Base-by-base conservation (phyloP, 2,113 vertebrate species). In the Protobothrops flavoviridis region DNA sequence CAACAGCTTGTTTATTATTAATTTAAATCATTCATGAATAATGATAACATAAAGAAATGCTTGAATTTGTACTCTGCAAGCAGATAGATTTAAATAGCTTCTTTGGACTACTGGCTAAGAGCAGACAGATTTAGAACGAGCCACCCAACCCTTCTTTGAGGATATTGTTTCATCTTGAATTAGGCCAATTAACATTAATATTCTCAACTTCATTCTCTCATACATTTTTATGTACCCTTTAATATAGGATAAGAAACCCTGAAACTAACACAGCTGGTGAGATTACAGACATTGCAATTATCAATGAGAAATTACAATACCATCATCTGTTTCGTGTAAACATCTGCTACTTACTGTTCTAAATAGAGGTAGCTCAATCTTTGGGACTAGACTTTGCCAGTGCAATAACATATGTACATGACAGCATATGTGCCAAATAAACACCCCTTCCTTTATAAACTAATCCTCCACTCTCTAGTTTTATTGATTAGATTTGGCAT, bases 271-370 rank as follows among this genome's bases (percentile, higher is more conserved):
- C 86, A 91, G 53, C 53, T 59, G 90, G 92, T 85, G 43, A 74
- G 92, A 89, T 90, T 93, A 92, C 15, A 43, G 86, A 39, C 33
- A 88, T 23, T 74, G 48, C 87, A 88, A 87, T 92, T 92, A 92
- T 88, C 69, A 64, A 92, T 43, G 87, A 88, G 50, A 74, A 69
- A 74, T 74, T 87, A 55, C 48, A 64, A 74, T 88, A 56, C 48
- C 59, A 74, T 55, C 56, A 88, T 88, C 91, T 88, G 53, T 33
- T 55, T 88, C 48, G 56, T 88, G 91, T 55, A 87, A 91, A 91
- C 81, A 91, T 33, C 91, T 87, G 39, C 56, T 61, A 29, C 81
- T 87, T 89, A 88, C 61, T 21, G n/a, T 59, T 88, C 57, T 86
- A 48, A 88, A 23, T 43, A 88, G 57, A 55, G 48, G 48, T 69